These are phyloP conservation scores for Hippopotamyrus pictus DNA, from an alignment of 2,797 vertebrate genomes.

Conservation along the genomic window DNA sequence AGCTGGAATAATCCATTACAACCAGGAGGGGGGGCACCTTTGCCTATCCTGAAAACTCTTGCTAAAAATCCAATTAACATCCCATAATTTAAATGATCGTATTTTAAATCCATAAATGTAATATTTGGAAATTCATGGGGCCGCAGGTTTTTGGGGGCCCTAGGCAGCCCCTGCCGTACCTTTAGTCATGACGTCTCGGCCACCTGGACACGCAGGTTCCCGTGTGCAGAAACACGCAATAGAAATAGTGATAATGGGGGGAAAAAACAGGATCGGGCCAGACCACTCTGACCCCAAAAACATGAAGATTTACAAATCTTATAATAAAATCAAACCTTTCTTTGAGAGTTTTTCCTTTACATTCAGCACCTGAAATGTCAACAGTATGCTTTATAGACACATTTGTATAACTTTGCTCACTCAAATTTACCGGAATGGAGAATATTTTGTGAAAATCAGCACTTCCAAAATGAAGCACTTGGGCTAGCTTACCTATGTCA, in stretches of 20 bases:
- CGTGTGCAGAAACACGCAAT: not conserved
- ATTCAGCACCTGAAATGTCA: not conserved
- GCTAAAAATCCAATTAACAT: not conserved
- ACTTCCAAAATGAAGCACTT: not conserved
- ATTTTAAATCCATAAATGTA: not conserved
- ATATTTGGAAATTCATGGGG: not conserved
- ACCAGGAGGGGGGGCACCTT: not conserved
- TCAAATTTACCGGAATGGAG: not conserved
- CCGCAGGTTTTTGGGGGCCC: not conserved
- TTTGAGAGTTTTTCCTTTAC: not conserved
- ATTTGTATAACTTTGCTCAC: not conserved
- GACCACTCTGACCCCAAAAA: not conserved
- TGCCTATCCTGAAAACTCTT: not conserved
- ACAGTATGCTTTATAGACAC: not conserved
- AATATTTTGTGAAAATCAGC: not conserved
- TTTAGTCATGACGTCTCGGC: not conserved
- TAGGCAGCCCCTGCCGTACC: not conserved
- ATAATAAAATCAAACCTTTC: not conserved
- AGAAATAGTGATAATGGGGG: not conserved
- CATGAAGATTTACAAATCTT: not conserved
- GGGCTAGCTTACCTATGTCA: not conserved
- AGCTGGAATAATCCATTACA: not conserved
- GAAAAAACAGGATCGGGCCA: not conserved
- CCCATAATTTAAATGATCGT: not conserved
- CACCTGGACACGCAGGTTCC: not conserved